These are phyloP conservation scores for Parotocinclus haroldoi DNA, from an alignment of 2,797 vertebrate species.

Conservation along the genomic window DNA sequence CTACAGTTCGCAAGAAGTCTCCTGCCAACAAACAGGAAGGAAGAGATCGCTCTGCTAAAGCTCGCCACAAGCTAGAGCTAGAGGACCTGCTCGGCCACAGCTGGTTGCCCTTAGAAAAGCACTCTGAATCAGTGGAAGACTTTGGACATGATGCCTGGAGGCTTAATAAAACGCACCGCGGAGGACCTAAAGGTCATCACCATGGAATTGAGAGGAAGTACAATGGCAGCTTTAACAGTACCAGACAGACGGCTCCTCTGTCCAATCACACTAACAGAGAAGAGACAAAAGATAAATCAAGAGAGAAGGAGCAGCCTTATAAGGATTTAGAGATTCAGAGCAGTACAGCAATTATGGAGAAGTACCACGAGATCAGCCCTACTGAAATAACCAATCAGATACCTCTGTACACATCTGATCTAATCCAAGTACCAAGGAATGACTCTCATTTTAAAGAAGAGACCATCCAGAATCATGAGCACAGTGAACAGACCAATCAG, in stretches of 20 bases:
- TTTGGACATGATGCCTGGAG: slow-evolving; percentile 24
- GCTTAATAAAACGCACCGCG: slow-evolving; percentile 40
- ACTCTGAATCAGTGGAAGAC: slow-evolving; percentile 6
- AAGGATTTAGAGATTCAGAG: slow-evolving; percentile 38
- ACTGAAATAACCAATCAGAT: slow-evolving; percentile 40
- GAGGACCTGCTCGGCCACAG: slow-evolving; percentile 60
- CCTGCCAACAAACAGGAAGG: slow-evolving; percentile 56
- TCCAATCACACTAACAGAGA: slow-evolving; percentile 47
- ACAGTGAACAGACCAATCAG: slow-evolving; percentile 30
- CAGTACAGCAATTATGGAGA: slow-evolving; percentile 21
- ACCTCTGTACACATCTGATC: slow-evolving; percentile 28
- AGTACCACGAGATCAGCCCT: not conserved
- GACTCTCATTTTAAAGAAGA: not conserved
- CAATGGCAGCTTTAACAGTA: slow-evolving; percentile 18
- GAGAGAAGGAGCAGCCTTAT: slow-evolving; percentile 10
- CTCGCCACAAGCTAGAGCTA: slow-evolving; percentile 62
- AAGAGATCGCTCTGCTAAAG: slow-evolving; percentile 50
- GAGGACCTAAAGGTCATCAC: slow-evolving; percentile 25
- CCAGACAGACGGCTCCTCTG: slow-evolving; percentile 14
- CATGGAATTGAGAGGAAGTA: slow-evolving; percentile 24
- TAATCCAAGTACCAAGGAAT: slow-evolving; percentile 36
- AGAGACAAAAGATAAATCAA: slow-evolving; percentile 1
- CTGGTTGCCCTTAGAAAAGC: slow-evolving; percentile 44
- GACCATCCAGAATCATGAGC: slow-evolving; percentile 8
- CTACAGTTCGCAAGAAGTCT: slow-evolving; percentile 57